Base-by-base conservation (phyloP, 2,888 invertebrate genomes). In the Plebejus argus region DNA sequence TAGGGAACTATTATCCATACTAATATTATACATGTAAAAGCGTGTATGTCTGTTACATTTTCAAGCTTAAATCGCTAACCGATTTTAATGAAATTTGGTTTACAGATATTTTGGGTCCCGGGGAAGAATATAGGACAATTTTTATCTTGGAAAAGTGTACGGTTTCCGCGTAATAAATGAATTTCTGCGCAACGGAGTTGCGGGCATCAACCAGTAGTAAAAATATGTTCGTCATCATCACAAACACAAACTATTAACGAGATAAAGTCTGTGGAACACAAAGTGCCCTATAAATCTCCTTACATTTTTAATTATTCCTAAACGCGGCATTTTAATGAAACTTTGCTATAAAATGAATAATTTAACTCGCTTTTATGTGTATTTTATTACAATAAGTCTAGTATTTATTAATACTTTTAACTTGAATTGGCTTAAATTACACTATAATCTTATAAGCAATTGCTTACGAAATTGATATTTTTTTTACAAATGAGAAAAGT, bases 301-400 rank as follows among this genome's bases (percentile, higher is more conserved):
- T 74, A n/a, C 74, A 53, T 74, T 74, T 74, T 74, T 74, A 74
- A 74, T 74, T 74, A 74, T 74, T 20, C 23, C 45, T 74, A 12
- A 74, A 74, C 18, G 74, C 15, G 53, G 74, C 23, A 53, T 74
- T 74, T 53, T 53, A 74, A 53, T 74, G 28, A 74, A 53, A 74
- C 53, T 74, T 74, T 53, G 74, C 49, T 49, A 15, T 74, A 49
- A 53, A 53, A 53, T 74, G 10, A 74, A 74, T 53, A 53, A 28
- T 74, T 74, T 28, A 49, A 74, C 20, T 23, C 15, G 49, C 39
- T 53, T 74, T 74, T 53, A 74, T 74, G 53, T 74, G 74, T 53
- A 74, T 74, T 53, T 28, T 28, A 74, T 53, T 15, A 49, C 23
- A 23, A 45, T 23, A 45, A 72, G 49, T 72, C 20, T 20, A 18